These are phyloP conservation scores for Ophion ventricosus DNA, from an alignment of 2,888 invertebrate genomes.

Conservation along the genomic window DNA sequence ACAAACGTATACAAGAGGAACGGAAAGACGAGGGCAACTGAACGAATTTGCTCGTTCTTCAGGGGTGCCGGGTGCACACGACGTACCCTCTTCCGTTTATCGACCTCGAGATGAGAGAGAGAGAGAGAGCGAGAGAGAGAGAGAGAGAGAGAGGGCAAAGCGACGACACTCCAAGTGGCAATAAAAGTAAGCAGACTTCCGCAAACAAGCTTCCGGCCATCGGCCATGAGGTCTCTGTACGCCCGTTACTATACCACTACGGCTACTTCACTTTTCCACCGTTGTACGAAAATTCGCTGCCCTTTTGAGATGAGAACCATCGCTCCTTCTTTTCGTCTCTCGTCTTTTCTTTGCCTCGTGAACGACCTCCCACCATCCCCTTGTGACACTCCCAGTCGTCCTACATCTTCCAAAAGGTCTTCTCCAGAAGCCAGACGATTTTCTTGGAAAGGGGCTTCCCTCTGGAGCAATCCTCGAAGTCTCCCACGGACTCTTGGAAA, in stretches of 20 bases:
- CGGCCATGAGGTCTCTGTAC: slow-evolving; percentile 42
- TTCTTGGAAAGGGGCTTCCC: slow-evolving; percentile 32
- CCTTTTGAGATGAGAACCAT: slow-evolving; percentile 53
- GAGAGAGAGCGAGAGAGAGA: background rate
- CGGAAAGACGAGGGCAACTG: slow-evolving; percentile 48
- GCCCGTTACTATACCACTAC: slow-evolving; percentile 33
- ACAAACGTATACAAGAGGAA: slow-evolving; percentile 17
- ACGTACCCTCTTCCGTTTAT: slow-evolving; percentile 42
- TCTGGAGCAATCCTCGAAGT: slow-evolving; percentile 1
- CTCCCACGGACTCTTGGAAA: background rate
- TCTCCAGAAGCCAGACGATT: slow-evolving; percentile 15
- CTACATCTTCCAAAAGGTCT: slow-evolving; percentile 17
- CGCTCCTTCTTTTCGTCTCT: background rate
- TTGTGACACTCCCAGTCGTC: background rate
- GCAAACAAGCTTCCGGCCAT: slow-evolving; percentile 68
- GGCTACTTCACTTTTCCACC: slow-evolving; percentile 27
- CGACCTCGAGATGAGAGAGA: background rate
- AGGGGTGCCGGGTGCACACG: slow-evolving; percentile 38
- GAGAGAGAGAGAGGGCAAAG: background rate
- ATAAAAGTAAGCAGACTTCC: slow-evolving; percentile 70
- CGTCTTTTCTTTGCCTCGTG: background rate
- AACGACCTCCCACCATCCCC: background rate
- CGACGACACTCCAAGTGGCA: slow-evolving; percentile 65
- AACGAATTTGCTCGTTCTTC: slow-evolving; percentile 64
- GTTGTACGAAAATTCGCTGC: slow-evolving; percentile 64